These are phyloP conservation scores for Phataginus tetradactyla DNA, from an alignment of 2,797 vertebrate genomes.

Conservation along the genomic window DNA sequence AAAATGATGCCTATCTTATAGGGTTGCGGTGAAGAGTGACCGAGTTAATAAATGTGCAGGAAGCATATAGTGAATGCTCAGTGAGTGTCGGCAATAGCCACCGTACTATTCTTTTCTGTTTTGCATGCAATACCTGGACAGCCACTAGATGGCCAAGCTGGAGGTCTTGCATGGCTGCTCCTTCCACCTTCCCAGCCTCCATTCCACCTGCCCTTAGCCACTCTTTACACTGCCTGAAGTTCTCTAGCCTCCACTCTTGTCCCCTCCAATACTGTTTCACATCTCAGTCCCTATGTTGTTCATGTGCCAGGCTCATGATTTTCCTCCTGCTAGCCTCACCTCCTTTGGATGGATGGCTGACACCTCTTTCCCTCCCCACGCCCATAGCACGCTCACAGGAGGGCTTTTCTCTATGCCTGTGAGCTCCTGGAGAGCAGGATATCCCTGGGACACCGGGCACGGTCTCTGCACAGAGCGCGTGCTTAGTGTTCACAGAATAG, in stretches of 20 bases:
- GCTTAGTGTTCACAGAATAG: background rate
- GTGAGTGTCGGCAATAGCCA: background rate
- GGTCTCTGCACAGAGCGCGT: background rate
- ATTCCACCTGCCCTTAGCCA: too few species aligned
- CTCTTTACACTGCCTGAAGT: background rate
- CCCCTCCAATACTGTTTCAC: background rate
- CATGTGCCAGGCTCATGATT: background rate
- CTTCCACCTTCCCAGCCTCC: background rate
- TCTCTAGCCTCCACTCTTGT: background rate
- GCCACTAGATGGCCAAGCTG: constrained; percentile 39
- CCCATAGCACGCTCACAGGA: background rate
- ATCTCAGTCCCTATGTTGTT: background rate
- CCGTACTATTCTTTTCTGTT: background rate
- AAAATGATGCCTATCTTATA: background rate
- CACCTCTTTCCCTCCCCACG: background rate
- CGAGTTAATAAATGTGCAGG: background rate
- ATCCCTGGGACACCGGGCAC: background rate
- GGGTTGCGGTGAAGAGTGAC: background rate
- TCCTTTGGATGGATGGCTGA: background rate
- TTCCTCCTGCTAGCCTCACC: background rate
- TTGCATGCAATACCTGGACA: background rate
- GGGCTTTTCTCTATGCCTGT: background rate
- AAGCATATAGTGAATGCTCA: background rate
- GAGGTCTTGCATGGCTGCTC: background rate
- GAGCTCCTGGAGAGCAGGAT: background rate